Conservation (phyloP, 1,140 invertebrate genomes). For the Papilio aristodemus region DNA sequence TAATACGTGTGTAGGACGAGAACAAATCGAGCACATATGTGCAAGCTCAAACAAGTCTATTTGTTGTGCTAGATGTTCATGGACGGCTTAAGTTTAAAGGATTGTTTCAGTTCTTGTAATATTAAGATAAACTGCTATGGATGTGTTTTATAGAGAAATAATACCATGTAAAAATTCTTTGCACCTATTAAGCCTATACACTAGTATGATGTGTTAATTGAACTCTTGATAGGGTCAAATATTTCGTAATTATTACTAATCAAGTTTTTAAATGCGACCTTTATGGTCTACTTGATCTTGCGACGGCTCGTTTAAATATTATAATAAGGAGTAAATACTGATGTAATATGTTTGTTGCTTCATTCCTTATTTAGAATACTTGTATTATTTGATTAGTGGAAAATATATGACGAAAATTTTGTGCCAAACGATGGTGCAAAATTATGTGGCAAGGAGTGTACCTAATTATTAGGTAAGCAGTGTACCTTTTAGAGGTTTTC, state of each 20-base stretch:
- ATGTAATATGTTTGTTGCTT: constrained; percentile 16
- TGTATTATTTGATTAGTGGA: constrained; percentile 3
- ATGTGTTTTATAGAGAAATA: too few relatives aligned
- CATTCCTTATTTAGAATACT: constrained; percentile 8
- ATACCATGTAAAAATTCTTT: background rate
- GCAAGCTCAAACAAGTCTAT: too few relatives aligned
- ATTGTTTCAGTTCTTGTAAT: too few relatives aligned
- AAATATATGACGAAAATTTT: constrained; percentile 15
- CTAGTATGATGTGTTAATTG: background rate
- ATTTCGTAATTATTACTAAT: constrained; percentile 18
- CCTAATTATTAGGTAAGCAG: background rate
- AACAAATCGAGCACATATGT: too few relatives aligned
- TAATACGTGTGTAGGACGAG: too few relatives aligned
- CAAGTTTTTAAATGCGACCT: constrained; percentile 19
- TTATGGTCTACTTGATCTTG: constrained; percentile 10
- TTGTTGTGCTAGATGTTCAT: too few relatives aligned
- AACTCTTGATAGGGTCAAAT: constrained; percentile 8
- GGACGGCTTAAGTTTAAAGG: too few relatives aligned
- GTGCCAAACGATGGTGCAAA: background rate
- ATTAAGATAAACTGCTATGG: too few relatives aligned
- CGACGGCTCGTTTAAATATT: constrained; percentile 23
- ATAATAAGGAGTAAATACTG: constrained; percentile 19
- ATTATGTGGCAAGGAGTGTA: background rate
- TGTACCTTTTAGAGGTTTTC: constrained; percentile 1
- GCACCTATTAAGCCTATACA: background rate